Percentiles rank a stretch among this genome's conserved stretches.
Conservation (phyloP, 2,797 vertebrate species). For the Phrynocephalus forsythii region DNA sequence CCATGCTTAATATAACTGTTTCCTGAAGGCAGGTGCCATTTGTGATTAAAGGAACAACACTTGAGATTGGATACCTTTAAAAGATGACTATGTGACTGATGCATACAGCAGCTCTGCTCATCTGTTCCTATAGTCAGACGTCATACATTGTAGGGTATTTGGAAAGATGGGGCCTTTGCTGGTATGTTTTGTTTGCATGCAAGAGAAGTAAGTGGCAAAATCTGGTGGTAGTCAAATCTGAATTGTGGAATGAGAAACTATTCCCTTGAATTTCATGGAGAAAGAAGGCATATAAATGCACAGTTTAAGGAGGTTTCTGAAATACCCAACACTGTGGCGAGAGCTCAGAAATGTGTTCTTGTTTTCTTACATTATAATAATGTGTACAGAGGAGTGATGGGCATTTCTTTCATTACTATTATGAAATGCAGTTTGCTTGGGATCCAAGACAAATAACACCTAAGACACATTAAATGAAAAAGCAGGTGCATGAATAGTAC, state of each 20-base stretch:
- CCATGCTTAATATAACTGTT: too few relatives aligned
- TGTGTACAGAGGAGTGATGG: neutral
- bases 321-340: neutral
- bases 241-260: neutral
- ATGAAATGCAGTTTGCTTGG: neutral
- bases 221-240: neutral
- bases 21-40: too few relatives aligned
- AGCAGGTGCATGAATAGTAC: neutral
- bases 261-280: neutral
- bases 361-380: neutral
- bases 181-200: neutral
- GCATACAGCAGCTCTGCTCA: too few relatives aligned
- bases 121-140: too few relatives aligned
- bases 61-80: too few relatives aligned
- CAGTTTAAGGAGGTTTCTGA: neutral
- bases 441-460: neutral
- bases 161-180: too few relatives aligned
- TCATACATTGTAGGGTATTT: too few relatives aligned
- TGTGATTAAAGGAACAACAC: too few relatives aligned
- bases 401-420: neutral
- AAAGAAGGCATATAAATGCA: neutral
- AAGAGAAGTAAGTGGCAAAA: neutral
- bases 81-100: too few relatives aligned
- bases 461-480: neutral
- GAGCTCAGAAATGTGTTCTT: neutral